Conservation (phyloP, 2,888 invertebrate species). For the Emmelina monodactyla region DNA sequence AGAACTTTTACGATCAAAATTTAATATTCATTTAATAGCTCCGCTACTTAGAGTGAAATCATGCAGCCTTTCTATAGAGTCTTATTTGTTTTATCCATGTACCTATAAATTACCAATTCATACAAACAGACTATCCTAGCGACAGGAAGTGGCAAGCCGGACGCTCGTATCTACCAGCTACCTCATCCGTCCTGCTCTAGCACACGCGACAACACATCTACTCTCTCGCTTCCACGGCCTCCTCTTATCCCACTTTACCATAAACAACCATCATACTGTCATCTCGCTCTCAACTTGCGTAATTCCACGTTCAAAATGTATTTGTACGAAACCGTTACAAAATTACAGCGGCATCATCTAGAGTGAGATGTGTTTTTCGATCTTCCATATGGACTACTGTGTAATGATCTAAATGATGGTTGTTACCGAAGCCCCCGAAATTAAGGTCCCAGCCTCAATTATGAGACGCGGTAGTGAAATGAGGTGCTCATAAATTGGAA, state of each 20-base stretch:
- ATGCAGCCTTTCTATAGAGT: too few species aligned
- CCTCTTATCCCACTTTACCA: constrained; percentile 28
- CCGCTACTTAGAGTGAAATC: too few species aligned
- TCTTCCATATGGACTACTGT: constrained; percentile 36
- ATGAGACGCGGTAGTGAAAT: background rate
- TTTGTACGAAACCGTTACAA: constrained; percentile 30
- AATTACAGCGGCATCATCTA: constrained; percentile 43
- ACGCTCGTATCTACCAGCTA: constrained; percentile 54
- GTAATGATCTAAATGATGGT: constrained; percentile 37
- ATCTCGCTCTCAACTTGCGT: constrained; percentile 38
- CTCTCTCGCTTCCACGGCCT: constrained; percentile 15
- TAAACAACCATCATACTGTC: constrained; percentile 21
- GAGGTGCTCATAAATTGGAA: background rate
- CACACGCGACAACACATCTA: background rate
- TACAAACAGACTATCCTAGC: background rate
- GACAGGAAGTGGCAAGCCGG: constrained; percentile 52
- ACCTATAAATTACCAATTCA: constrained; percentile 2
- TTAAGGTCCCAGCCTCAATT: background rate
- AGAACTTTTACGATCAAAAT: too few species aligned
- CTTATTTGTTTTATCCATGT: constrained; percentile 1
- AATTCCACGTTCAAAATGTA: constrained; percentile 26
- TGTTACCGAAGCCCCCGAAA: constrained; percentile 19
- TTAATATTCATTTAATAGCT: too few species aligned
- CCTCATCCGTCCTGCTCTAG: constrained; percentile 39
- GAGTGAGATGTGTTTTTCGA: constrained; percentile 26